phyloP scores from a whole-genome alignment of 1,140 invertebrate genomes.

The Chlorops oryzae region DNA sequence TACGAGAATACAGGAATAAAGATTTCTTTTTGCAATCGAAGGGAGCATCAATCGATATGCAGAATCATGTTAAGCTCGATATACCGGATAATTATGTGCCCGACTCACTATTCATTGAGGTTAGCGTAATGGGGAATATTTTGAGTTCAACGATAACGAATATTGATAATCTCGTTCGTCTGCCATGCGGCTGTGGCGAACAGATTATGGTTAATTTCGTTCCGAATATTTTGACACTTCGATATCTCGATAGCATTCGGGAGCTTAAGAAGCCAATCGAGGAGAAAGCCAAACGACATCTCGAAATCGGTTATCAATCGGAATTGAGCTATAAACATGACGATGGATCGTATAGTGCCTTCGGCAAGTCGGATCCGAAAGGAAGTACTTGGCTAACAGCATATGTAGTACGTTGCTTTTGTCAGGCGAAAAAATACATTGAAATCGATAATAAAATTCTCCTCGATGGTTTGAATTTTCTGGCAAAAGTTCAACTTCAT shows the following conservation, averaged over 20 bases:
- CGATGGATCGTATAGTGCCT: constrained; percentile 94
- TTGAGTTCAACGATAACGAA: too few relatives aligned
- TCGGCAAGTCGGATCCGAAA: constrained; percentile 61
- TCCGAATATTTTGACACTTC: too few relatives aligned
- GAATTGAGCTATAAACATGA: constrained; percentile 80
- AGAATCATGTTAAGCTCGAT: too few relatives aligned
- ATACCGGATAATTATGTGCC: too few relatives aligned
- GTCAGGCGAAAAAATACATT: constrained; percentile 72
- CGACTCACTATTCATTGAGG: too few relatives aligned
- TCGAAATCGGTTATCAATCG: constrained; percentile 89
- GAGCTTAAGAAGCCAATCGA: constrained; percentile 55
- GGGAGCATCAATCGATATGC: too few relatives aligned
- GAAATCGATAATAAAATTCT: constrained; percentile 70
- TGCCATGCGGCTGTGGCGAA: background rate
- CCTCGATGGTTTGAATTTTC: constrained; percentile 68
- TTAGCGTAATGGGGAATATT: too few relatives aligned
- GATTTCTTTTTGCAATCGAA: too few relatives aligned
- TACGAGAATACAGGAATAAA: constrained; percentile 69
- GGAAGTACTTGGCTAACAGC: constrained; percentile 95
- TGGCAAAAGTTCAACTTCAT: constrained; percentile 64
- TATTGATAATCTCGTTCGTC: too few relatives aligned
- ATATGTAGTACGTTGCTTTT: constrained; percentile 83
- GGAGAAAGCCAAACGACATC: constrained; percentile 63
- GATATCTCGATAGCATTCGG: constrained; percentile 5
- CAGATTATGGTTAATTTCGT: constrained; percentile 20